Percentiles rank a stretch among this genome's conserved stretches.
Evolutionary conservation across 2,113 vertebrate genomes (phyloP).

Genomic region (Tetrao urogallus): DNA sequence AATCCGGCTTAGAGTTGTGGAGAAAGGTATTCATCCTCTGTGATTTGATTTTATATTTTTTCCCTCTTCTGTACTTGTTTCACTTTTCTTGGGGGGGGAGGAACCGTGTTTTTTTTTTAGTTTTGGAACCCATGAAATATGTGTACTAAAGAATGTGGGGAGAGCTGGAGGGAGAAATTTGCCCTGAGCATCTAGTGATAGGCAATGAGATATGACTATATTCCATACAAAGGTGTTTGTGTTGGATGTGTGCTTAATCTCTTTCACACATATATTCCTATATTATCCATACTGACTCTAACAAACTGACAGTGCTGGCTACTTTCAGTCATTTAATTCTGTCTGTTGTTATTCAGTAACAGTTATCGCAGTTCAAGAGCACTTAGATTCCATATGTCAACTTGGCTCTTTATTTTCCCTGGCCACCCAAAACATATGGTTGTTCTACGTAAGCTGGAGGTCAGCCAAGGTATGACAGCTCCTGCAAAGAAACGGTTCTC

Average conservation of each 20-base stretch:
- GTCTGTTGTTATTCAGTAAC: neutral
- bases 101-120: neutral
- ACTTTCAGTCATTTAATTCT: neutral
- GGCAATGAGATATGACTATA: neutral
- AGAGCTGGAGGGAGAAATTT: neutral
- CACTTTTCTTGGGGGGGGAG: neutral
- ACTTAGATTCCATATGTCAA: neutral
- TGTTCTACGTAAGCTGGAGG: neutral
- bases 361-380: neutral
- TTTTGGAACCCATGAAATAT: neutral
- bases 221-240: neutral
- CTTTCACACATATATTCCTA: neutral
- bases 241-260: neutral
- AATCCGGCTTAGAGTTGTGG: conserved; percentile 87
- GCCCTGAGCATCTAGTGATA: neutral
- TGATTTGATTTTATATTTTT: neutral
- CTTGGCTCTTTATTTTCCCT: conserved; percentile 5
- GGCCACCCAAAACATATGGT: neutral
- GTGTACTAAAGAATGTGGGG: neutral
- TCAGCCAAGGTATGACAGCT: neutral
- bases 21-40: conserved; percentile 83
- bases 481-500: neutral
- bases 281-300: neutral
- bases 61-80: neutral
- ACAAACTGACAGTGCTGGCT: neutral